Percentiles rank a stretch among this genome's conserved stretches.
These are phyloP conservation scores for Xylota sylvarum DNA, from an alignment of 2,888 invertebrate species.

Conservation along the genomic window DNA sequence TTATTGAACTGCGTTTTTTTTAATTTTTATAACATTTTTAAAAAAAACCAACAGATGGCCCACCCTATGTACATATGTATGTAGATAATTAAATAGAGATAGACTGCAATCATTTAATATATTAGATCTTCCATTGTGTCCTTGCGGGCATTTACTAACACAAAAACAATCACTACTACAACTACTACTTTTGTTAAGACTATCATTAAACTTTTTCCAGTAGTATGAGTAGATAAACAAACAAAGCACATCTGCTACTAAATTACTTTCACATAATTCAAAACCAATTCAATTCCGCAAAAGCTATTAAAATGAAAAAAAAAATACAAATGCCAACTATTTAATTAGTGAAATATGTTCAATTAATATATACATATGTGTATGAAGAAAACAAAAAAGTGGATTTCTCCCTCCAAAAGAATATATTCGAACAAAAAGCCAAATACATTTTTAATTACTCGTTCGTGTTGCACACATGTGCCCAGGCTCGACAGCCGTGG, in stretches of 20 bases:
- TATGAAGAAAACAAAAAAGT: constrained; percentile 1
- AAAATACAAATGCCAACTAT: constrained; percentile 50
- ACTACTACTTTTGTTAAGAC: too few species aligned
- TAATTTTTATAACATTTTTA: too few species aligned
- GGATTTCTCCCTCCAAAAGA: constrained; percentile 3
- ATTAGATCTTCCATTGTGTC: too few species aligned
- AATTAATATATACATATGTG: constrained; percentile 20
- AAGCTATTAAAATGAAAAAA: constrained; percentile 38
- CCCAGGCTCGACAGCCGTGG: constrained; percentile 20
- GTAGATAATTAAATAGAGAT: too few species aligned
- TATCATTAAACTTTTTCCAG: background rate
- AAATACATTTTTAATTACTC: constrained; percentile 75
- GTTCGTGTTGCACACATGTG: constrained; percentile 72
- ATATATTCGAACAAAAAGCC: constrained; percentile 36
- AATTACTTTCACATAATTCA: constrained; percentile 48
- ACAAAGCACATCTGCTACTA: constrained; percentile 28
- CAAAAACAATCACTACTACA: too few species aligned
- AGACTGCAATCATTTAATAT: too few species aligned
- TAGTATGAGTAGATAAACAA: background rate
- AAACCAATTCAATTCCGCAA: constrained; percentile 45
- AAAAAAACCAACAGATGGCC: too few species aligned
- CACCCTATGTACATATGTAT: too few species aligned
- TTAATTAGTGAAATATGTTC: constrained; percentile 68
- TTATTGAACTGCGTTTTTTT: too few species aligned
- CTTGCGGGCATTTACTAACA: too few species aligned